These are phyloP conservation scores for Yponomeuta plumbellus DNA, from an alignment of 2,888 invertebrate species.

Conservation along the genomic window DNA sequence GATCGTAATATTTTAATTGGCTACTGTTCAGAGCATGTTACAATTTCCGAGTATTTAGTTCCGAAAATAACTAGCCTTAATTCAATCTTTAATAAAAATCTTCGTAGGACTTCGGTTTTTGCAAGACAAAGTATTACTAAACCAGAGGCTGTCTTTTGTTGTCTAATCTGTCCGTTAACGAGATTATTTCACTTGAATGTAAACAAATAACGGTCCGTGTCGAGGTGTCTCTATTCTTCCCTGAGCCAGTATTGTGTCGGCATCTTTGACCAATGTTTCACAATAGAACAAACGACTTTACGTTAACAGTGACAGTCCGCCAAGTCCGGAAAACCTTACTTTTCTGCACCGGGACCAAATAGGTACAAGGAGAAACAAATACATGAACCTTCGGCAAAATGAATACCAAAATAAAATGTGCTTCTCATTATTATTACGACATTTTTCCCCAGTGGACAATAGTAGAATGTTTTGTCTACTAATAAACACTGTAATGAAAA, in stretches of 20 bases:
- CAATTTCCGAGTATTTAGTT: neutral
- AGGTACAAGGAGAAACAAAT: too few species aligned
- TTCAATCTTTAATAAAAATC: neutral
- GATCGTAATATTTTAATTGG: neutral
- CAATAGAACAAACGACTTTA: conserved; percentile 36
- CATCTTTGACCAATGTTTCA: conserved; percentile 37
- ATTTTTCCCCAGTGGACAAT: too few species aligned
- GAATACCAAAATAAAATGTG: too few species aligned
- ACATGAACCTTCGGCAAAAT: too few species aligned
- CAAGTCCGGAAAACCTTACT: neutral
- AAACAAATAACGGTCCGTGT: conserved; percentile 50
- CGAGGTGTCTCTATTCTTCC: conserved; percentile 29
- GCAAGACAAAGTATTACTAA: neutral
- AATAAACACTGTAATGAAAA: too few species aligned
- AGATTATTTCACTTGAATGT: conserved; percentile 25
- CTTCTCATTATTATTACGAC: too few species aligned
- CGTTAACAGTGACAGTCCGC: neutral
- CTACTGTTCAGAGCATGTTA: neutral
- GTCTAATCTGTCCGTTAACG: conserved; percentile 21
- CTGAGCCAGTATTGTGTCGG: conserved; percentile 37
- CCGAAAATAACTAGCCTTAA: neutral
- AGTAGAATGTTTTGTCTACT: too few species aligned
- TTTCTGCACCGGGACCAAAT: neutral
- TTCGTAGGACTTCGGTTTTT: neutral
- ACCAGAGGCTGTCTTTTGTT: neutral